These are phyloP conservation scores for Drosophila oshimai DNA, from an alignment of 1,140 invertebrate species.

Conservation along the genomic window DNA sequence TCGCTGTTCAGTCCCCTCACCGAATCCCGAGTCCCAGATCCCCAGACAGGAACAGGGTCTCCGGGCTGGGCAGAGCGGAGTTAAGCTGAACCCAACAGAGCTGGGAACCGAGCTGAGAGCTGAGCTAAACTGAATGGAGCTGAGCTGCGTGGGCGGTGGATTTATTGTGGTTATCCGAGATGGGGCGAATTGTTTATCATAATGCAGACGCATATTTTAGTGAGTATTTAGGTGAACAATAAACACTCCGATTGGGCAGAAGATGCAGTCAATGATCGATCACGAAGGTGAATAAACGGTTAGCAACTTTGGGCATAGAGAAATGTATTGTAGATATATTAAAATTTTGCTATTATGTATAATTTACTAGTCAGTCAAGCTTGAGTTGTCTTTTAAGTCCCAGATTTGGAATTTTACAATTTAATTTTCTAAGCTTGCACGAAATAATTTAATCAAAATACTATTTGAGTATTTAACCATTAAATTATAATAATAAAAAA, in stretches of 20 bases:
- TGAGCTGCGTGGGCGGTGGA: conserved; percentile 58
- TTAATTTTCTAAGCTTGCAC: no score
- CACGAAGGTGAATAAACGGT: neutral
- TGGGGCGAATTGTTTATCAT: conserved; percentile 66
- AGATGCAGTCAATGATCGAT: neutral
- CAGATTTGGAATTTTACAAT: no score
- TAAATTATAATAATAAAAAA: no score
- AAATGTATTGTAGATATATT: no score
- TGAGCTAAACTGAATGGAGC: conserved; percentile 8
- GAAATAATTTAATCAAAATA: no score
- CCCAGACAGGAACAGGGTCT: conserved; percentile 5
- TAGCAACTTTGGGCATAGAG: no score
- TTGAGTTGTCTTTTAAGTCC: no score
- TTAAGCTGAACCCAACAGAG: neutral
- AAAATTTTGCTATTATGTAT: no score
- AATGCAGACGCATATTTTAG: conserved; percentile 66
- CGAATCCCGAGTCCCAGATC: conserved; percentile 3
- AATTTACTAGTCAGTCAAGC: no score
- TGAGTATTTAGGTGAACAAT: conserved; percentile 63
- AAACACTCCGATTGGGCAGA: conserved; percentile 31
- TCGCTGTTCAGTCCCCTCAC: neutral
- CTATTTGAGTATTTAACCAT: no score
- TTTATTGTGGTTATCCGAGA: conserved; percentile 63
- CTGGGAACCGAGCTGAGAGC: no score
- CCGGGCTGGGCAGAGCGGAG: neutral